These are phyloP conservation scores for Smutsia gigantea DNA, from an alignment of 2,797 vertebrate species.

Conservation along the genomic window DNA sequence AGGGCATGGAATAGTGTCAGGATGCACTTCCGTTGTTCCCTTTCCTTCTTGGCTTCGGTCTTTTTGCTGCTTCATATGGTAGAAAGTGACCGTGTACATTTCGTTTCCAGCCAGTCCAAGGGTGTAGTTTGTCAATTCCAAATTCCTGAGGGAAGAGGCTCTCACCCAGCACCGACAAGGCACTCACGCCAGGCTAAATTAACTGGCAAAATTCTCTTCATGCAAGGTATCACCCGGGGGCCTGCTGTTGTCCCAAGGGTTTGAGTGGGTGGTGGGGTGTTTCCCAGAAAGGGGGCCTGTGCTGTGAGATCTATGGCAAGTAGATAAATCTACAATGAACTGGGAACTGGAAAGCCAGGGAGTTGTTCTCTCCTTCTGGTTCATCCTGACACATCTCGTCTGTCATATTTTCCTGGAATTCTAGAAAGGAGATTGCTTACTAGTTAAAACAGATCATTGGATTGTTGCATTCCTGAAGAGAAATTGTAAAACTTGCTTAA, in stretches of 20 bases:
- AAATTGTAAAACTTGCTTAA: neutral
- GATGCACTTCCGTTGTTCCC: neutral
- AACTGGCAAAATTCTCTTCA: neutral
- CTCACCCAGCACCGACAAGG: neutral
- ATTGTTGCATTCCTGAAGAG: neutral
- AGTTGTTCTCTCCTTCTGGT: neutral
- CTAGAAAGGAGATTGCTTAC: neutral
- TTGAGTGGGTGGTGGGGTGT: accelerated
- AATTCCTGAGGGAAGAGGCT: neutral
- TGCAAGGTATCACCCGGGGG: neutral
- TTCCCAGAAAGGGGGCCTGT: neutral
- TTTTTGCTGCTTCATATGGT: neutral
- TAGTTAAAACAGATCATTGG: neutral
- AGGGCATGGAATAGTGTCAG: neutral
- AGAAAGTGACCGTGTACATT: neutral
- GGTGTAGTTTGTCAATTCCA: neutral
- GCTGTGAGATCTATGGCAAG: too few relatives aligned
- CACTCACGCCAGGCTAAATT: neutral
- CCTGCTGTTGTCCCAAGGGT: neutral
- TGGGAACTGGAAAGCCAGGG: too few relatives aligned
- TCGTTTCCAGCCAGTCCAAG: neutral
- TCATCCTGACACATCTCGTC: neutral
- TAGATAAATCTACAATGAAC: too few relatives aligned
- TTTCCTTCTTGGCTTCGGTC: neutral
- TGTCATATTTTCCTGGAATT: neutral